A percentile compares a stretch with the other conserved stretches of the same genome.
These are phyloP conservation scores for Allophyes oxyacanthae DNA, from an alignment of 2,888 invertebrate species.

Conservation along the genomic window DNA sequence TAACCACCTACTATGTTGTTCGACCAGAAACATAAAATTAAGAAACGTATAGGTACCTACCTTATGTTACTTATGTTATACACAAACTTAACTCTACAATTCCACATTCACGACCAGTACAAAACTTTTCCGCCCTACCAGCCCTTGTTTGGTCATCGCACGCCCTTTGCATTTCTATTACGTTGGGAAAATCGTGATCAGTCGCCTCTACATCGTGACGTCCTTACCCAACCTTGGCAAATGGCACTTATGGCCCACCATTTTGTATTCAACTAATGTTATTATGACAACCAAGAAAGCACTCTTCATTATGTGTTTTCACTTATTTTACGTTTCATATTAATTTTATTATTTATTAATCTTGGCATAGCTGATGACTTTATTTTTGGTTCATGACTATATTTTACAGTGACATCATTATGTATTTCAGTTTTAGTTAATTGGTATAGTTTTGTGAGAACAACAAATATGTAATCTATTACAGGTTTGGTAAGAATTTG, in stretches of 20 bases:
- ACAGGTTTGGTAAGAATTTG: neutral
- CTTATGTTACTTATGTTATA: slow-evolving; percentile 9
- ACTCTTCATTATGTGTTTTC: slow-evolving; percentile 58
- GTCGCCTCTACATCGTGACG: slow-evolving; percentile 64
- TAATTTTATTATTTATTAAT: slow-evolving; percentile 54
- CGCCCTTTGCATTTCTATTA: slow-evolving; percentile 55
- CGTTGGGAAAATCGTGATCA: slow-evolving; percentile 60
- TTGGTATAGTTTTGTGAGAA: neutral
- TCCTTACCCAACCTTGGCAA: slow-evolving; percentile 74
- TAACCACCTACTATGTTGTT: slow-evolving; percentile 6
- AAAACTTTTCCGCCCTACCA: slow-evolving; percentile 48
- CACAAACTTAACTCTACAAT: neutral
- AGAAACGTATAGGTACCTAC: too few species aligned
- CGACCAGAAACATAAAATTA: slow-evolving; percentile 3
- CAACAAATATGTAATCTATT: slow-evolving; percentile 9
- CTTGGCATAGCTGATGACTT: slow-evolving; percentile 44
- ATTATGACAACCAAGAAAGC: slow-evolving; percentile 67
- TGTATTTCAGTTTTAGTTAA: slow-evolving; percentile 11
- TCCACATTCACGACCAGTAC: slow-evolving; percentile 56
- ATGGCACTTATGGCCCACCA: slow-evolving; percentile 32
- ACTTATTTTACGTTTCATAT: slow-evolving; percentile 47
- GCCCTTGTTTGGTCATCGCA: slow-evolving; percentile 37
- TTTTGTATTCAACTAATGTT: slow-evolving; percentile 64
- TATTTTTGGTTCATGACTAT: slow-evolving; percentile 43
- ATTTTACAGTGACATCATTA: slow-evolving; percentile 35